Conservation (phyloP, 2,888 invertebrate species). For the Drosophila testacea region DNA sequence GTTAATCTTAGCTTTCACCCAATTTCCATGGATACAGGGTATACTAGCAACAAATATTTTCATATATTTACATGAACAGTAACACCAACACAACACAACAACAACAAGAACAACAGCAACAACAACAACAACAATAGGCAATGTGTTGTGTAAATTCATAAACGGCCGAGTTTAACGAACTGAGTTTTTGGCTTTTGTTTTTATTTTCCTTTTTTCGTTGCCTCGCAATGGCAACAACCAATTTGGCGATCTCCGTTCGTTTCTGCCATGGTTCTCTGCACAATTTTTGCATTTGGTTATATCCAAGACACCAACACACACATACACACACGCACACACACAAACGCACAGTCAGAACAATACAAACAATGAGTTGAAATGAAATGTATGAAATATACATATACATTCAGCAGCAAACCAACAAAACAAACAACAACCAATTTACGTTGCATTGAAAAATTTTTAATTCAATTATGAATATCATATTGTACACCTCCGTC, state of each 20-base stretch:
- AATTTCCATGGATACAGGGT: slow-evolving; percentile 12
- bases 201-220: slow-evolving; percentile 20
- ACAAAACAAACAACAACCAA: slow-evolving; percentile 23
- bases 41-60: slow-evolving; percentile 13
- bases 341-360: slow-evolving; percentile 23
- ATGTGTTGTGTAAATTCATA: slow-evolving; percentile 66
- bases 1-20: neutral
- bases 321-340: neutral
- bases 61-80: slow-evolving; percentile 14
- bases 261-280: slow-evolving; percentile 55
- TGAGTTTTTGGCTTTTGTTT: slow-evolving; percentile 51
- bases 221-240: slow-evolving; percentile 43
- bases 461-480: slow-evolving; percentile 53
- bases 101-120: too few species aligned
- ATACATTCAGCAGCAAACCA: slow-evolving; percentile 13
- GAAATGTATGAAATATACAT: slow-evolving; percentile 13
- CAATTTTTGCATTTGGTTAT: slow-evolving; percentile 50
- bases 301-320: slow-evolving; percentile 25
- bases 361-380: slow-evolving; percentile 32
- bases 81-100: slow-evolving; percentile 21
- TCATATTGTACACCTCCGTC: neutral
- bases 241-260: slow-evolving; percentile 53
- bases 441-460: slow-evolving; percentile 36
- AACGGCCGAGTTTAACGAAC: slow-evolving; percentile 73
- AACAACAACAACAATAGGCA: slow-evolving; percentile 37